Evolutionary conservation across 2,797 vertebrate genomes (phyloP), one percentile per base, ranked within the genome.

Genomic region (Gobionotothen gibberifrons): DNA sequence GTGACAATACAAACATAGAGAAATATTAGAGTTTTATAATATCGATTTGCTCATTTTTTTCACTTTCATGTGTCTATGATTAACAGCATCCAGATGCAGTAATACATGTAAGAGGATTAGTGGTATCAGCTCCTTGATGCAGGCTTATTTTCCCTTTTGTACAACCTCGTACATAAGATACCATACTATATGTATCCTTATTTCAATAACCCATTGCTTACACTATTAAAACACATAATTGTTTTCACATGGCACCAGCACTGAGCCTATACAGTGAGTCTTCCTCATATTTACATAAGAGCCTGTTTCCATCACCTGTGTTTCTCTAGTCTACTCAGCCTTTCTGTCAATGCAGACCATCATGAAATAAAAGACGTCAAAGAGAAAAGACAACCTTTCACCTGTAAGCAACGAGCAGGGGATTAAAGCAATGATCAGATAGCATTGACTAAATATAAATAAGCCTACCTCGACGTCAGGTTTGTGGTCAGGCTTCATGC

Each of bases 381-480:
- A 57, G 11, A 72, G 29, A 29, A 26, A 42, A 72, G 3, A 42
- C 17, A 39, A 9, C 7, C 15, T 12, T 21, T 40, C 9, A 19
- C 19, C 22, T 58, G 16, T 21, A 14, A 43, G 17, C 46, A 40
- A 4, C 21, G 19, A 36, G 1, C 7, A 11, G n/a, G 16, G 29
- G 7, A 21, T 39, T 29, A 39, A 17, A 53, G 15, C 46, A 46
- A 9, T 1, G 29, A 51, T 17, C 3, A 43, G 1, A 1, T 22
- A 49, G 21, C 53, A 19, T 19, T 1, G 6, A 26, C 0, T 21
- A 47, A 40, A 52, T 15, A 52, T 10, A 3, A 17, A n/a, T 1
- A 11, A 26, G 19, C 71, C 59, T 69, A 90, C 90, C 87, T 87
- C 48, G 12, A 64, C 61, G 29, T 36, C 11, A 15, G 26, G 32